A percentile compares a stretch with the other conserved stretches of the same genome.
These are phyloP conservation scores for Drosophila repleta DNA, from an alignment of 1,140 invertebrate genomes.

Conservation along the genomic window DNA sequence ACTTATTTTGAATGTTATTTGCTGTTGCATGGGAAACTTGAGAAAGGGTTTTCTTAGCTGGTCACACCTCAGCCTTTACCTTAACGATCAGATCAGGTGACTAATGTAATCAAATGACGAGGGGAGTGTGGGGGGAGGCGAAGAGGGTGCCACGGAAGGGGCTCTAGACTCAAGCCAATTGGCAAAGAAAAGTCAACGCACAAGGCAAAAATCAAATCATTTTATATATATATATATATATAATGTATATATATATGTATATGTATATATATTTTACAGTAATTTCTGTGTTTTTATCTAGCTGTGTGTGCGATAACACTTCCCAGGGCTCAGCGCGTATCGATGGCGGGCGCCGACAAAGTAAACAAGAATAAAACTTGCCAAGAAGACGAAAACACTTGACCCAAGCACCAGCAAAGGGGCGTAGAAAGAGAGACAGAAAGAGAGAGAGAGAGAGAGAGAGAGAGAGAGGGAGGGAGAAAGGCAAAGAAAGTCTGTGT, in stretches of 20 bases:
- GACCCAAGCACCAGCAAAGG: conserved; percentile 16
- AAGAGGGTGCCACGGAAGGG: background rate
- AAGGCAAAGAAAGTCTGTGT: too few relatives aligned
- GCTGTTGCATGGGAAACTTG: too few relatives aligned
- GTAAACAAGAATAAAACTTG: conserved; percentile 48
- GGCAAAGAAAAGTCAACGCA: background rate
- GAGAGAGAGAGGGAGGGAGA: too few relatives aligned
- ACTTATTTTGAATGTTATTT: too few relatives aligned
- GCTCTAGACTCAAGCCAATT: conserved; percentile 26
- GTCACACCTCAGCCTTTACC: too few relatives aligned
- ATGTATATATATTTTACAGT: conserved; percentile 15
- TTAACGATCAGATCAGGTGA: conserved; percentile 2
- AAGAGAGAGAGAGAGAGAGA: too few relatives aligned
- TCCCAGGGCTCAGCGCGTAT: conserved; percentile 21
- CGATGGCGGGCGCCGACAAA: conserved; percentile 48
- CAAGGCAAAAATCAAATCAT: conserved; percentile 15
- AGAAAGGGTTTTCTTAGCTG: too few relatives aligned
- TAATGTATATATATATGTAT: conserved; percentile 6
- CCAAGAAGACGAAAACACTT: conserved; percentile 31
- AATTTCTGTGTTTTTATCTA: conserved; percentile 9
- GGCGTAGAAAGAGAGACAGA: too few relatives aligned
- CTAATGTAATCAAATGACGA: background rate
- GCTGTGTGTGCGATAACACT: conserved; percentile 37
- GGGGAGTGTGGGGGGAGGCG: background rate
- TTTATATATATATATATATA: background rate